A percentile compares a stretch with the other conserved stretches of the same genome.
Evolutionary conservation across 2,888 invertebrate species (phyloP).

Genomic region (Ashinkailepas kermadecensis): DNA sequence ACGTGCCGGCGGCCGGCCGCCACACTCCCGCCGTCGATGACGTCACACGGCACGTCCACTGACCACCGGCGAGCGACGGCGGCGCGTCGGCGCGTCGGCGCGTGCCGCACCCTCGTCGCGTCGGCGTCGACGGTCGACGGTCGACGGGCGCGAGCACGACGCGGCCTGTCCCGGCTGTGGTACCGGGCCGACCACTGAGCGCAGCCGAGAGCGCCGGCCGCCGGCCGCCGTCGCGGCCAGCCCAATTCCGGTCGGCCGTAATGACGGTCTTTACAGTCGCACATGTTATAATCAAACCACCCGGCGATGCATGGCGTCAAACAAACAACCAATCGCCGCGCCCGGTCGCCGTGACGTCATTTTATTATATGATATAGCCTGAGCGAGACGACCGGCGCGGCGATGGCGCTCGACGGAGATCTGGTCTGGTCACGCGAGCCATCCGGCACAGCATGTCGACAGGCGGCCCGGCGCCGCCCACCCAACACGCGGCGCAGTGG

Average conservation of each 20-base stretch:
- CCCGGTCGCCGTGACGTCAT: neutral
- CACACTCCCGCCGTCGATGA: no score
- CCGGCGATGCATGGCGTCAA: constrained; percentile 14
- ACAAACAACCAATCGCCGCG: constrained; percentile 18
- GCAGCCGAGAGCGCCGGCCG: neutral
- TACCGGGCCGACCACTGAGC: neutral
- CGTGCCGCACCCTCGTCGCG: no score
- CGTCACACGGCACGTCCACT: neutral
- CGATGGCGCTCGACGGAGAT: neutral
- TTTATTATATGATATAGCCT: constrained; percentile 11
- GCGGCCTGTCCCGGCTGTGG: neutral
- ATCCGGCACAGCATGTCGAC: no score
- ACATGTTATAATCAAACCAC: constrained; percentile 18
- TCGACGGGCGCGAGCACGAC: no score
- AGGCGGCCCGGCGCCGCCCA: no score
- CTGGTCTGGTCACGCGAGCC: neutral
- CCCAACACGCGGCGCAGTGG: no score
- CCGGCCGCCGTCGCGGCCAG: neutral
- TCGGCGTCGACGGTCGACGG: no score
- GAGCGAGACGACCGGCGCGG: neutral
- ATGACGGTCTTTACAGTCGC: constrained; percentile 21
- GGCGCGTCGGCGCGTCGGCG: neutral
- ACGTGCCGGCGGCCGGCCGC: no score
- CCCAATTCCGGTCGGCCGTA: constrained; percentile 5
- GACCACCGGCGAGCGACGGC: neutral